Evolutionary conservation across 2,888 invertebrate species (phyloP).

Genomic region (Meiosimyza platycephala): DNA sequence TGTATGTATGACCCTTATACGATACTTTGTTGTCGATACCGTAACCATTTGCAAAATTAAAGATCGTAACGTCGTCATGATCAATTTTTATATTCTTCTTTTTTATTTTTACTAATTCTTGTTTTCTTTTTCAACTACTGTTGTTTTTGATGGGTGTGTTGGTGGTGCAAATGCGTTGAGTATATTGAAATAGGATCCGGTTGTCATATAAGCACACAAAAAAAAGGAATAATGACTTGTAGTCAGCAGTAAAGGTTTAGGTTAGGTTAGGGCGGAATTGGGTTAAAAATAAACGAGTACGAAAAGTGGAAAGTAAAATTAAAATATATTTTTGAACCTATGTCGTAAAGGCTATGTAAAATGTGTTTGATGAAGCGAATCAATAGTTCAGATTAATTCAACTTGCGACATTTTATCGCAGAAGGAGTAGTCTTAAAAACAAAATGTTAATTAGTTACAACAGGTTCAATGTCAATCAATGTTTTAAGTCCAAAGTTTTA

Average conservation of each 20-base stretch:
- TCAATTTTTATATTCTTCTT: neutral
- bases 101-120: neutral
- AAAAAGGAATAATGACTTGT: neutral
- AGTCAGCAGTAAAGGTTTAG: neutral
- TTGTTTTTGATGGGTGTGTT: conserved; percentile 8
- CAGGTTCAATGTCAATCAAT: too few relatives aligned
- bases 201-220: conserved; percentile 8
- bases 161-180: conserved; percentile 9
- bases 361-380: too few relatives aligned
- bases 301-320: neutral
- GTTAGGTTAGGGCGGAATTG: conserved; percentile 1
- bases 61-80: conserved; percentile 14
- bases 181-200: conserved; percentile 20
- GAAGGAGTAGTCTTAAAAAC: too few relatives aligned
- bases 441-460: too few relatives aligned
- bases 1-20: too few relatives aligned
- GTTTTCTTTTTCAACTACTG: neutral
- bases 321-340: neutral
- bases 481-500: too few relatives aligned
- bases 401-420: too few relatives aligned
- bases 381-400: too few relatives aligned
- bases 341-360: too few relatives aligned
- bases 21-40: too few relatives aligned
- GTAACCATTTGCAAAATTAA: neutral
- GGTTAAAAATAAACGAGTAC: neutral